These are phyloP conservation scores for Axea sp. DNA, from an alignment of 2,888 invertebrate genomes.

Conservation along the genomic window DNA sequence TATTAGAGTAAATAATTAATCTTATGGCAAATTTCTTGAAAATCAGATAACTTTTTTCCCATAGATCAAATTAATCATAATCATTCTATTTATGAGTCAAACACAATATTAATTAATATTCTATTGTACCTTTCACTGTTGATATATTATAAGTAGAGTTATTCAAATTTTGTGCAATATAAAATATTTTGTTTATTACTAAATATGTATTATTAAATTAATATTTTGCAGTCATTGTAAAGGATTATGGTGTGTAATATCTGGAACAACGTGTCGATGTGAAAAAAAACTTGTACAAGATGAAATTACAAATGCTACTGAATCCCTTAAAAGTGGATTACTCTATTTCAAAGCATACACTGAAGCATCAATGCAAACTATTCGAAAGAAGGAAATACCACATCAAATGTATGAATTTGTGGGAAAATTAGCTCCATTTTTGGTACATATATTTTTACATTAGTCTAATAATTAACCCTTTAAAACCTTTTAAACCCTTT, in stretches of 20 bases:
- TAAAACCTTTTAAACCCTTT: no score
- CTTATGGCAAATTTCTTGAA: no score
- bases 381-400: constrained; percentile 72
- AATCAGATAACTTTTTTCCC: no score
- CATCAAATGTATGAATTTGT: constrained; percentile 75
- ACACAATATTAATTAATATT: no score
- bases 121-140: no score
- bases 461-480: neutral
- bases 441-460: constrained; percentile 66
- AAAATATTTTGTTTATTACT: no score
- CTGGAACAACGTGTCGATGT: constrained; percentile 77
- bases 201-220: no score
- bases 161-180: no score
- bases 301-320: constrained; percentile 75
- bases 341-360: constrained; percentile 73
- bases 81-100: no score
- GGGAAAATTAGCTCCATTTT: constrained; percentile 75
- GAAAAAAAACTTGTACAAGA: constrained; percentile 76
- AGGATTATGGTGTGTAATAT: constrained; percentile 77
- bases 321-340: constrained; percentile 73
- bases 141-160: no score
- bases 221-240: constrained; percentile 74
- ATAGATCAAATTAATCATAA: no score
- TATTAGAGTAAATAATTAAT: no score
- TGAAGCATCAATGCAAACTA: constrained; percentile 71